phyloP scores from a whole-genome alignment of 2,888 invertebrate genomes.

The Troilus luridus region DNA sequence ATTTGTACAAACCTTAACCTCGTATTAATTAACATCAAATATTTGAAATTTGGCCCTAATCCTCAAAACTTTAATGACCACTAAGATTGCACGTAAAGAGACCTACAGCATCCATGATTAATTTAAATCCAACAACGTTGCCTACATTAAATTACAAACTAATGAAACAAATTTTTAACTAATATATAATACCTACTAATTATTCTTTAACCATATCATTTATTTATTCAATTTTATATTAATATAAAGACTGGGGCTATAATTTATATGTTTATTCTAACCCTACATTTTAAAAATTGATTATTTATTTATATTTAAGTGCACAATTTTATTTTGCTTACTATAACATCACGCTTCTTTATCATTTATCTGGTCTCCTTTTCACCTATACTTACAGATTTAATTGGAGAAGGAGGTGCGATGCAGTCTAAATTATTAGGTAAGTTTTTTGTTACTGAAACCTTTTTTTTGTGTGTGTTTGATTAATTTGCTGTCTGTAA shows the following conservation, averaged over 20 bases:
- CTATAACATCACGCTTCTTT: conserved; percentile 55
- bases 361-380: conserved; percentile 40
- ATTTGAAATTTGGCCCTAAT: neutral
- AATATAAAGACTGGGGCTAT: neutral
- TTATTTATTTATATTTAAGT: conserved; percentile 2
- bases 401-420: conserved; percentile 27
- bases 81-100: neutral
- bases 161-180: neutral
- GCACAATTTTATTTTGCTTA: conserved; percentile 45
- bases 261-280: conserved; percentile 12
- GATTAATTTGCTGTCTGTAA: neutral
- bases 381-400: conserved; percentile 55
- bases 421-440: conserved; percentile 54
- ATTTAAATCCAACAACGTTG: neutral
- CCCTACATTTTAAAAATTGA: neutral
- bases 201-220: neutral
- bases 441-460: neutral
- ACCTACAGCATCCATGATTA: neutral
- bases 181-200: neutral
- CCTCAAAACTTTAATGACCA: neutral
- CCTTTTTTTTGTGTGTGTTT: neutral
- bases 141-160: neutral
- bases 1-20: neutral
- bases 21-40: neutral
- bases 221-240: neutral